Conservation (phyloP, 92 coral and sea anemone genomes). For the Meandrina meandrites region DNA sequence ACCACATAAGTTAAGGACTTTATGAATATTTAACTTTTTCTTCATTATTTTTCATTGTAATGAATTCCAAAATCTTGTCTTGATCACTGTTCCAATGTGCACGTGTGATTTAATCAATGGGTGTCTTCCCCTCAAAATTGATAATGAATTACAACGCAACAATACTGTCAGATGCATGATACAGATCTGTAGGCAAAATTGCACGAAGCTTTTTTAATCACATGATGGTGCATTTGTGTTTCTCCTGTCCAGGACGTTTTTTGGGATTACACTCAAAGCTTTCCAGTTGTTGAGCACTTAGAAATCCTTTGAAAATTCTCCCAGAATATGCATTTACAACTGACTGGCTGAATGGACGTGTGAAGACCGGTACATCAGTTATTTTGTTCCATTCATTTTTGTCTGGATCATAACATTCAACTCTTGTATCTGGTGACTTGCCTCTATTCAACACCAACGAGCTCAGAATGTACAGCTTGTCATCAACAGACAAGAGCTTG, state of each 20-base stretch:
- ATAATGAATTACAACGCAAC: too few species aligned
- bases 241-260: background rate
- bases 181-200: too few species aligned
- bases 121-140: too few species aligned
- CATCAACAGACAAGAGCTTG: background rate
- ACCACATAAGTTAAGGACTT: too few species aligned
- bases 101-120: too few species aligned
- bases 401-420: conserved; percentile 4
- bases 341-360: too few species aligned
- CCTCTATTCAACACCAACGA: background rate
- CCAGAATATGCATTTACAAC: background rate
- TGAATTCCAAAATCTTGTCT: too few species aligned
- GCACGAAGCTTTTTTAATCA: too few species aligned
- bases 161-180: too few species aligned
- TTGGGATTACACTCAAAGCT: fast-evolving
- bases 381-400: background rate
- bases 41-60: too few species aligned
- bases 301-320: background rate
- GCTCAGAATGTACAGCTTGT: background rate
- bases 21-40: too few species aligned
- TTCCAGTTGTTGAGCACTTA: background rate
- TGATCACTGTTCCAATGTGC: too few species aligned
- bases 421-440: background rate
- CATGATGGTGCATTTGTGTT: background rate
- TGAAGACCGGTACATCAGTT: background rate